Percentiles rank a stretch among this genome's conserved stretches.
Evolutionary conservation across 2,888 invertebrate genomes (phyloP).

Genomic region (Dasysyrphus albostriatus): DNA sequence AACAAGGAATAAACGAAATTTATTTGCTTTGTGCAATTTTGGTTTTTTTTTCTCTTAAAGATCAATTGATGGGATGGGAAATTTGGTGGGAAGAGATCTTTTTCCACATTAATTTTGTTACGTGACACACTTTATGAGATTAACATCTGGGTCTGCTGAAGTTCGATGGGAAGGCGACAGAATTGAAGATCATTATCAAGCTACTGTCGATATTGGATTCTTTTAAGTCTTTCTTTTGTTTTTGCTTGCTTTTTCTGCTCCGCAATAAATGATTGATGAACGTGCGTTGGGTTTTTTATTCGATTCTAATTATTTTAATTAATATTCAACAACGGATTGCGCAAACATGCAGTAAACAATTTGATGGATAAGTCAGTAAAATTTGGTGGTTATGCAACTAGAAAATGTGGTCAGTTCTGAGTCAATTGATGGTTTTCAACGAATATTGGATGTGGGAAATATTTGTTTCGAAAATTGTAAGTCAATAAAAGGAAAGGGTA

Average conservation of each 20-base stretch:
- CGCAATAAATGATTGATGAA: constrained; percentile 62
- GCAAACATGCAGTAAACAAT: neutral
- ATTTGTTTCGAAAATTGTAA: too few relatives aligned
- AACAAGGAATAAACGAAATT: neutral
- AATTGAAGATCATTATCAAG: constrained; percentile 37
- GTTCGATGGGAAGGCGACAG: constrained; percentile 22
- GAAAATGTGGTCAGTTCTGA: too few relatives aligned
- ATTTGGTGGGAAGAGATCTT: constrained; percentile 38
- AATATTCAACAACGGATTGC: neutral
- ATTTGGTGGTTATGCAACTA: too few relatives aligned
- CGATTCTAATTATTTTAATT: constrained; percentile 48
- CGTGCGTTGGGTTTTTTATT: constrained; percentile 65
- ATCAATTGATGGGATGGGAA: constrained; percentile 18
- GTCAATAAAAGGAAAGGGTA: too few relatives aligned
- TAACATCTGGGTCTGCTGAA: constrained; percentile 25
- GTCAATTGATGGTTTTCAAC: too few relatives aligned
- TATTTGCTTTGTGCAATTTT: constrained; percentile 46
- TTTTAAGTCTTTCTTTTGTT: neutral
- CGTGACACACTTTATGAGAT: constrained; percentile 60
- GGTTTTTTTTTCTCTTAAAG: neutral
- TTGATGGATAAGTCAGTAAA: too few relatives aligned
- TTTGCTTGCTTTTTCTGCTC: constrained; percentile 9
- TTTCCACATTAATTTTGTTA: constrained; percentile 58
- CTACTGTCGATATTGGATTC: constrained; percentile 35
- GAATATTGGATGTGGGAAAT: too few relatives aligned